Evolutionary conservation across 2,888 invertebrate species (phyloP), one percentile per base, ranked within the genome.

Genomic region (Saturnia pavonia): DNA sequence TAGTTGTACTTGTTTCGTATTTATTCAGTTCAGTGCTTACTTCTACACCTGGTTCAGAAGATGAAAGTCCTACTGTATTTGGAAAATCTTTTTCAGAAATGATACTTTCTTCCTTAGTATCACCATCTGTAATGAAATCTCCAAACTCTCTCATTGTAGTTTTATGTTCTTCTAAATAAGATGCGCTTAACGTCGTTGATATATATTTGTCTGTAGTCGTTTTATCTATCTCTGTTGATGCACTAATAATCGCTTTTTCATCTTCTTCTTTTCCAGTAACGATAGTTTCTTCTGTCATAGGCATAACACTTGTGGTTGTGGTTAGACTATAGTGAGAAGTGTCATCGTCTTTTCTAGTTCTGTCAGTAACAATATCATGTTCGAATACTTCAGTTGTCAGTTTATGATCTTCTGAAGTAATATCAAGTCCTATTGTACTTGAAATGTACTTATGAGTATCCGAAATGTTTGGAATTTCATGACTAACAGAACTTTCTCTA

Each of bases 1-100:
- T 70, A 19, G 51, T 51, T 67, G 70, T 54, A 27, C 40, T 67
- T 22, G 54, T 19, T 54, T 70, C 70, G 66, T 54, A 43, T 14
- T 66, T 70, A 19, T 43, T 48, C 43, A 67, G 22, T 67, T 67
- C 48, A 45, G 69, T 69, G n/a, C 73, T 73, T 70, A 68, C 73
- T 67, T 69, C 75, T 48, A 71, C 70, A 48, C 42, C 66, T 66
- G 75, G 73, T 51, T 76, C 71, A 43, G 34, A 57, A 57, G 19
- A 48, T 67, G 72, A 12, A 45, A 67, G 51, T 63, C 45, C 67
- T 60, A 45, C 57, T 60, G 48, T 34, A 25, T 16, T 34, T 27
- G 57, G 40, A 48, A 45, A 40, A 25, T 68, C 68, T 71, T 71
- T 57, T 42, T 71, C 67, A 27, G 60, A 22, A 40, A 22, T 40